Evolutionary conservation across 2,797 vertebrate species (phyloP).

Genomic region (Amblyopsis hoosieri): DNA sequence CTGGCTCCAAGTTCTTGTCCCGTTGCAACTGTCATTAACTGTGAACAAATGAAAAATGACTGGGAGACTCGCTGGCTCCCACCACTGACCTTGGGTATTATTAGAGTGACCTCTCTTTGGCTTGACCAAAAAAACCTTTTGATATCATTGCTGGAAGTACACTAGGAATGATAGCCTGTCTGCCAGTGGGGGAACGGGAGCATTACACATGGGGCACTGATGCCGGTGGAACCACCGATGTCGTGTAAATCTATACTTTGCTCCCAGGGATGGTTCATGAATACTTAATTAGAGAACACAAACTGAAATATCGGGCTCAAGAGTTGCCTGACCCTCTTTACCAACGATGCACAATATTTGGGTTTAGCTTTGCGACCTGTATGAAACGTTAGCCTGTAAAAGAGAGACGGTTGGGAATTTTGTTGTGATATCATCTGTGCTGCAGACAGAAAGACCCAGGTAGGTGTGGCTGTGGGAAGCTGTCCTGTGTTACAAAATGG

Average conservation of each 20-base stretch:
- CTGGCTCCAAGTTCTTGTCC: conserved; percentile 81
- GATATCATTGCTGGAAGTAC: conserved; percentile 82
- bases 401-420: conserved; percentile 61
- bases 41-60: conserved; percentile 90
- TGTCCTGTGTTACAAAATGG: conserved; percentile 27
- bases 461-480: conserved; percentile 68
- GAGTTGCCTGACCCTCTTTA: conserved; percentile 72
- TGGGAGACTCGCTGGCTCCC: conserved; percentile 87
- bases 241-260: conserved; percentile 74
- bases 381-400: conserved; percentile 62
- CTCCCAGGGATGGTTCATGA: conserved; percentile 69
- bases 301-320: conserved; percentile 59
- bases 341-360: conserved; percentile 68
- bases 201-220: conserved; percentile 51
- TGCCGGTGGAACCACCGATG: conserved; percentile 43
- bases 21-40: conserved; percentile 87
- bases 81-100: conserved; percentile 85
- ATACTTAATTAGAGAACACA: conserved; percentile 79
- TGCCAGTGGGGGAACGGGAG: conserved; percentile 55
- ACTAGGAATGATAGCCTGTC: conserved; percentile 70
- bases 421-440: conserved; percentile 66
- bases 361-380: conserved; percentile 55
- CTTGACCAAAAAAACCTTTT: conserved; percentile 83
- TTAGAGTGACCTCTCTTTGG: conserved; percentile 89
- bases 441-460: conserved; percentile 49